These are phyloP conservation scores for Calliopsis andreniformis DNA, from an alignment of 1,140 invertebrate genomes.

Conservation along the genomic window DNA sequence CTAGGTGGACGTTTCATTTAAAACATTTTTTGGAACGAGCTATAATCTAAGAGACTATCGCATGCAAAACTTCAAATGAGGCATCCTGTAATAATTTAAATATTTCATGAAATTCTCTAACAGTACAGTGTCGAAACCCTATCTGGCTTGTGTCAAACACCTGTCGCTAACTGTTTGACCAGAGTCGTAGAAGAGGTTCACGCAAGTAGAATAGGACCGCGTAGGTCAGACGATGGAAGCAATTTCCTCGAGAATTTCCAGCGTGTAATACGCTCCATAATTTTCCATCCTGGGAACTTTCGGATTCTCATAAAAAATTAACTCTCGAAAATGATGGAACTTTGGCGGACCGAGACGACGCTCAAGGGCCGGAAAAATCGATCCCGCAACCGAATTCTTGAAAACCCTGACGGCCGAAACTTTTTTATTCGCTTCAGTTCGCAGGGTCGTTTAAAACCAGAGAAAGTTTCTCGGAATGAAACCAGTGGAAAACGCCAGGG, in stretches of 20 bases:
- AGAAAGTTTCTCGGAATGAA: slow-evolving; percentile 5
- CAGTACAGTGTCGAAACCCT: too few species aligned
- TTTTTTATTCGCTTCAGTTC: slow-evolving; percentile 4
- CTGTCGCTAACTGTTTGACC: neutral
- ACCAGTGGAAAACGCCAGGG: too few species aligned
- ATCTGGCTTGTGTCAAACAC: too few species aligned
- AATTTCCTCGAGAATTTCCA: slow-evolving; percentile 28
- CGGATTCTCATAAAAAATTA: slow-evolving; percentile 16
- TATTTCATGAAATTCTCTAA: too few species aligned
- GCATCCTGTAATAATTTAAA: too few species aligned
- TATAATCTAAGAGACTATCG: too few species aligned
- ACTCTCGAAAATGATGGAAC: slow-evolving; percentile 15
- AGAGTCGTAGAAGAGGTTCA: neutral
- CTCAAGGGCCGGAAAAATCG: slow-evolving; percentile 17
- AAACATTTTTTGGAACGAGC: too few species aligned
- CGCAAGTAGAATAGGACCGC: neutral
- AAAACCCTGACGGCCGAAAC: neutral
- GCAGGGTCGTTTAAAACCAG: neutral
- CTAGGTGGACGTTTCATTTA: too few species aligned
- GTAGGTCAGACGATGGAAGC: neutral
- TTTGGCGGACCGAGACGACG: neutral
- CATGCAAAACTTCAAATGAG: too few species aligned
- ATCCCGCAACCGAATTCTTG: slow-evolving; percentile 9
- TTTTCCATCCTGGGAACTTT: neutral
- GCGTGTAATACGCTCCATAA: slow-evolving; percentile 5